phyloP scores from a whole-genome alignment of 1,140 invertebrate genomes.

The Drosophila micromelanica region DNA sequence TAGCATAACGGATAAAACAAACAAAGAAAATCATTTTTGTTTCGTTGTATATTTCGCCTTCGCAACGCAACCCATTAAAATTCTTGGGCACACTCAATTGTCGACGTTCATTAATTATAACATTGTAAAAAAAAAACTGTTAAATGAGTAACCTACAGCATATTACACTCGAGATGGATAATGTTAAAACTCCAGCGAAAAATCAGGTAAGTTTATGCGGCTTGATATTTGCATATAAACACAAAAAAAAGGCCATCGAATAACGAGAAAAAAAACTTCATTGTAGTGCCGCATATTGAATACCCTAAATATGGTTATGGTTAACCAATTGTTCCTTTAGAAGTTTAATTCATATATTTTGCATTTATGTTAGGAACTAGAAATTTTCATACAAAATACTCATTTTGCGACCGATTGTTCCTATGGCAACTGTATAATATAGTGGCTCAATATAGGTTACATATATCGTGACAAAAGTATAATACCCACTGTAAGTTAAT shows the following conservation, averaged over 20 bases:
- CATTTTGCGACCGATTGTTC: no score
- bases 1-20: conserved; percentile 22
- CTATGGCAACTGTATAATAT: no score
- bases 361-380: no score
- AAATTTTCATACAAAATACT: no score
- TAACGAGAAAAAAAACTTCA: no score
- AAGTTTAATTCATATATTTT: no score
- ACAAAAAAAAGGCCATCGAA: not conserved
- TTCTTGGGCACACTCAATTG: conserved; percentile 33
- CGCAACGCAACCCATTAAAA: conserved; percentile 13
- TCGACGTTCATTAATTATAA: conserved; percentile 36
- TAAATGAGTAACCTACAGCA: conserved; percentile 60
- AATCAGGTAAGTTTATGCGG: conserved; percentile 50
- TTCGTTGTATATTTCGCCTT: not conserved
- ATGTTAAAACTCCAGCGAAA: conserved; percentile 31
- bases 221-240: conserved; percentile 5
- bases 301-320: no score
- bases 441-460: no score
- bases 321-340: no score
- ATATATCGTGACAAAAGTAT: no score
- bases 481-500: no score
- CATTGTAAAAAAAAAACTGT: not conserved
- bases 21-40: conserved; percentile 54
- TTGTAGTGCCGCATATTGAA: no score
- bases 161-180: conserved; percentile 61